Base-by-base conservation (phyloP, 2,797 vertebrate genomes). In the Staurois parvus region DNA sequence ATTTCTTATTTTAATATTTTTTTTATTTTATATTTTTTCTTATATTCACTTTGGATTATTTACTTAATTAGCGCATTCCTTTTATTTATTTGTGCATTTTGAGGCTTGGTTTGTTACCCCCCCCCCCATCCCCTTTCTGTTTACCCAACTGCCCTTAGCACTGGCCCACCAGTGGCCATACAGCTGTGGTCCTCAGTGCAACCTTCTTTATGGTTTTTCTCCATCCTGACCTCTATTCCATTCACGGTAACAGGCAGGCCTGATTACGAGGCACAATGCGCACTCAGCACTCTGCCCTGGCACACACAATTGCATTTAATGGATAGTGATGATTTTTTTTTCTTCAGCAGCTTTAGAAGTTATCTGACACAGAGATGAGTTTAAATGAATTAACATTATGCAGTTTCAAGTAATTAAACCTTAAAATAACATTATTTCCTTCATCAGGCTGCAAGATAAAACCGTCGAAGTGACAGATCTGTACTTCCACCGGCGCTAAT, bases 311-410 rank as follows among this genome's bases (percentile, higher is more conserved):
- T 92, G 91, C 90, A 85, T 91, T 92, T 92, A 91, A 91, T 93
- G 89, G 89, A 91, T 88, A 82, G 83, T 88, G 90, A 86, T 91
- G 91, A 91, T 92, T 92, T 88, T 92, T 90, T 64, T 64, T 64
- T 64, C 15, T 26, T 64, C 48, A 52, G 73, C 79, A 76, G 90
- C 88, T 90, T 90, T 83, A 48, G 40, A 87, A 92, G 90, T 88
- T 92, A 92, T 90, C 89, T 0, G 0, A 88, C 88, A 90, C 88
- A 56, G 74, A 89, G 62, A 89, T 84, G 91, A 87, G 86, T 91
- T 91, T 91, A 91, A 92, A 91, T 91, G 92, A 92, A 93, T 93
- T 91, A 92, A 88, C 90, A 89, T 87, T 88, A 89, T 89, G 90
- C 88, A 91, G 90, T 90, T 90, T 91, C 89, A 90, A 91, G 87